Evolutionary conservation across 1,140 invertebrate genomes (phyloP), one percentile per base, ranked within the genome.

Genomic region (Bicyclus anynana): DNA sequence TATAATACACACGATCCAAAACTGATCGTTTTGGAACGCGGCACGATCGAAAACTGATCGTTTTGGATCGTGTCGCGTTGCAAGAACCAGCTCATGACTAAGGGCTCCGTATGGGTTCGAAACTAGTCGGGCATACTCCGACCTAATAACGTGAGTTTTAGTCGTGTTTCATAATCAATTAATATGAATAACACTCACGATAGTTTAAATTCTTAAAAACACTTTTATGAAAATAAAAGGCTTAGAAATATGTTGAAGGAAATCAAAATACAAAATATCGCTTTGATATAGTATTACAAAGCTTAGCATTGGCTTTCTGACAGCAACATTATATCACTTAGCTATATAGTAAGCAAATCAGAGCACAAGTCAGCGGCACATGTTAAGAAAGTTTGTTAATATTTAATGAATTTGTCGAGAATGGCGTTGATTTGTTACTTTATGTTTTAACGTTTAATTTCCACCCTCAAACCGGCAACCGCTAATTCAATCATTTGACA

Each of bases 371-470:
- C 84, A 81, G 68, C 67, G 84, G 72, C 84, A 87, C 62, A 71
- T 84, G 84, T 79, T 83, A 74, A 80, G 77, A 80, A 84, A 87
- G 69, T 85, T 85, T 77, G 76, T 84, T 87, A 87, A 85, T 85
- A 80, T 80, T 85, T 85, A 85, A 87, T 81, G 80, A 76, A 77
- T 74, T 69, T 59, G 55, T 65, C 66, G 67, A 63, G 65, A 74
- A 72, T 47, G 59, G 72, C 67, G 72, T 75, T 85, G 84, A 85
- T 85, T 87, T 85, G 82, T 84, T 65, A 68, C 67, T 76, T 77
- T 74, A 68, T 62, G 64, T 80, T 84, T n/a, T 81, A 83, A 84
- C 65, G 64, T 80, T 84, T 81, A 83, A 84, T 84, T 84, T 84
- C 69, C 67, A 64, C 74, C 59, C 59, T 56, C 55, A 72, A 72